A percentile compares a stretch with the other conserved stretches of the same genome.
Conservation (phyloP, 2,113 vertebrate genomes). For the Phylloscopus whistleri region DNA sequence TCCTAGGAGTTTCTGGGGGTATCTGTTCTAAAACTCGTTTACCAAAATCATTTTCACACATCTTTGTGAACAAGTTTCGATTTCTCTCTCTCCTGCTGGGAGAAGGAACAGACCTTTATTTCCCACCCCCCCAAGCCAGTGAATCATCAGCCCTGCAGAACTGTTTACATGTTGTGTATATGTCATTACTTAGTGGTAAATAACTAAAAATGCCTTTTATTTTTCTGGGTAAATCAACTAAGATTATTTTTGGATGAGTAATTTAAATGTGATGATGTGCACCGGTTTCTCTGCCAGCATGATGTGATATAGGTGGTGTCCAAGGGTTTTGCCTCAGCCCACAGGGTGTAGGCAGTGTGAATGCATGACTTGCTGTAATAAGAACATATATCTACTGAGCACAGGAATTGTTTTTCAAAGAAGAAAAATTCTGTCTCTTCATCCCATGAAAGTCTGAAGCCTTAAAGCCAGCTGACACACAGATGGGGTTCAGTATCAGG, state of each 20-base stretch:
- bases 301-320: constrained; percentile 36
- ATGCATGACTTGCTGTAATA: not conserved
- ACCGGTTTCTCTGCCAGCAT: not conserved
- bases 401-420: not conserved
- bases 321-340: constrained; percentile 26
- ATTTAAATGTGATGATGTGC: constrained; percentile 15
- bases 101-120: not conserved
- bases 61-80: not conserved
- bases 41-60: not conserved
- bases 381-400: not conserved
- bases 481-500: not conserved
- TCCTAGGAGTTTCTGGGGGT: not conserved
- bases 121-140: not conserved
- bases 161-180: not conserved
- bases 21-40: not conserved
- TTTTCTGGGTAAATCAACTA: not conserved
- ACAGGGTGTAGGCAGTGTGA: constrained; percentile 22
- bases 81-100: not conserved
- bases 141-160: not conserved
- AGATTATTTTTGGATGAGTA: constrained; percentile 9
- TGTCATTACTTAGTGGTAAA: not conserved
- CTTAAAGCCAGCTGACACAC: not conserved
- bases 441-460: not conserved
- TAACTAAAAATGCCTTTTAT: constrained; percentile 19
- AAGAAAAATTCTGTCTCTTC: not conserved